Conservation (phyloP, 2,113 vertebrate genomes). For the Etia nguti region DNA sequence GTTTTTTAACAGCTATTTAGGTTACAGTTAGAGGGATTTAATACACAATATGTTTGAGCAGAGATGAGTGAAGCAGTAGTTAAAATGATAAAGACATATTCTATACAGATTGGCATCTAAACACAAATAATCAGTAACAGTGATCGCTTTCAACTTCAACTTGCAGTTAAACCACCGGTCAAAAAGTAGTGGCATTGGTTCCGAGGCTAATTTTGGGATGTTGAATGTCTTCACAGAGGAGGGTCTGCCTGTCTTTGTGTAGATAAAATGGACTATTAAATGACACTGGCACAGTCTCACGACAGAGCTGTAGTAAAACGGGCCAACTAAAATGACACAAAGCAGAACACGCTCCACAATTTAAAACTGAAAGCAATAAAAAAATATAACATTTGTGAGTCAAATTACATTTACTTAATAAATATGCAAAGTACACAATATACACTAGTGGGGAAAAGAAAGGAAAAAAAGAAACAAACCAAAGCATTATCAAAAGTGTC, state of each 20-base stretch:
- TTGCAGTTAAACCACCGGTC: background rate
- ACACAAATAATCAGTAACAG: background rate
- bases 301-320: slow-evolving; percentile 29
- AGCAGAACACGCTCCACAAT: slow-evolving; percentile 40
- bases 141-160: background rate
- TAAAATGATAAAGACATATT: background rate
- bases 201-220: background rate
- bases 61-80: background rate
- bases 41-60: background rate
- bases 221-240: background rate
- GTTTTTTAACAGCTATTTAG: background rate
- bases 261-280: slow-evolving; percentile 20
- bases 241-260: slow-evolving; percentile 41
- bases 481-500: slow-evolving; percentile 31
- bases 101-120: background rate
- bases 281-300: background rate
- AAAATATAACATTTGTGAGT: slow-evolving; percentile 65
- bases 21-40: background rate
- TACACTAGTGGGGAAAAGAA: background rate
- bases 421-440: slow-evolving; percentile 62
- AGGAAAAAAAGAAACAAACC: background rate
- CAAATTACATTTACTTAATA: slow-evolving; percentile 64
- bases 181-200: background rate
- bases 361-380: slow-evolving; percentile 54
- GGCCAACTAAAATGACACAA: slow-evolving; percentile 42